Conservation (phyloP, 2,888 invertebrate genomes). For the Orchesella flavescens region DNA sequence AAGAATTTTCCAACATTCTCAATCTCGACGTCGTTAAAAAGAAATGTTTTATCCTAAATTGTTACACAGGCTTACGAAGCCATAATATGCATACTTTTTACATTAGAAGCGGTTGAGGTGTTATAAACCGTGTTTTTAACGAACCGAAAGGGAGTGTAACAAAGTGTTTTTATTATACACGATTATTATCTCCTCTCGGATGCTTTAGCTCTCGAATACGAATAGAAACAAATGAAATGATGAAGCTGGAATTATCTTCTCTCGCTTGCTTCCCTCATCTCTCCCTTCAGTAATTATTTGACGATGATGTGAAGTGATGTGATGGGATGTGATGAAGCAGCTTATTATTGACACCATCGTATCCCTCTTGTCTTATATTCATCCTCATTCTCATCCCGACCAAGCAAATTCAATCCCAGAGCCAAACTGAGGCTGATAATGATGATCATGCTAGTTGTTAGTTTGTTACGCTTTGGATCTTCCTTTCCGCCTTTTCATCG, state of each 20-base stretch:
- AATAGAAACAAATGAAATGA: conserved; percentile 16
- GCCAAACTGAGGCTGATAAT: no score
- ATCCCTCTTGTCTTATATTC: no score
- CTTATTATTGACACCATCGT: conserved; percentile 27
- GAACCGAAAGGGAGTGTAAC: conserved; percentile 6
- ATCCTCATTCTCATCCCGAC: no score
- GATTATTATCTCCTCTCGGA: no score
- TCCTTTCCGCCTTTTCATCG: not conserved
- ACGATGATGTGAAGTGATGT: conserved; percentile 8
- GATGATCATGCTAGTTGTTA: no score
- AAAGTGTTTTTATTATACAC: not conserved
- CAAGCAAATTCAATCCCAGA: no score
- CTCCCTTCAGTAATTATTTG: conserved; percentile 17
- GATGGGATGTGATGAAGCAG: conserved; percentile 15
- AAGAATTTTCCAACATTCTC: not conserved
- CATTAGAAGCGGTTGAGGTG: no score
- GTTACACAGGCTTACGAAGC: no score
- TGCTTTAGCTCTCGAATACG: not conserved
- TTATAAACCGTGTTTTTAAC: not conserved
- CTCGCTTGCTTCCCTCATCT: not conserved
- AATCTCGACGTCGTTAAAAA: not conserved
- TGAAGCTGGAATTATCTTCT: not conserved
- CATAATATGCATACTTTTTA: no score
- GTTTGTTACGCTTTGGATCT: no score
- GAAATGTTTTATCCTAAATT: no score